phyloP scores from a whole-genome alignment of 1,140 invertebrate genomes.

The Coelopa frigida region DNA sequence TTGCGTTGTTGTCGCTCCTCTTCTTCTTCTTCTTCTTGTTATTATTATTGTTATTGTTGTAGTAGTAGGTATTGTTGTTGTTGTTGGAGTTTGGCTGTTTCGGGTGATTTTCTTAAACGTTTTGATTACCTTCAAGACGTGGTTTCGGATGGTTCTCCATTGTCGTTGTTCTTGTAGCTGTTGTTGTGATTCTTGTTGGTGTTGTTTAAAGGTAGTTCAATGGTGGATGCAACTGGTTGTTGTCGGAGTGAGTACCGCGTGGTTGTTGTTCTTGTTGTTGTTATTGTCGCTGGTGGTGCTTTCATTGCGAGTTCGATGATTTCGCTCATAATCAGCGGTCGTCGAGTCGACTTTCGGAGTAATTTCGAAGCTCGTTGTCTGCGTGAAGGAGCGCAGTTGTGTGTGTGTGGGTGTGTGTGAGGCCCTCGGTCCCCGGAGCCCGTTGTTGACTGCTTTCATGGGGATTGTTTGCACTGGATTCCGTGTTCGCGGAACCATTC shows the following conservation, averaged over 20 bases:
- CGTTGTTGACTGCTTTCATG: background rate
- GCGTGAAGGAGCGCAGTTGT: background rate
- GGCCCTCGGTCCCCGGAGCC: too few species aligned
- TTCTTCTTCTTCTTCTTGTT: slow-evolving; percentile 1
- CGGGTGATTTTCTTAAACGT: too few species aligned
- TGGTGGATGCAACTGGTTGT: too few species aligned
- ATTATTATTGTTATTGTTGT: slow-evolving; percentile 17
- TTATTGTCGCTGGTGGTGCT: background rate
- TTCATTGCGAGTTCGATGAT: slow-evolving; percentile 2
- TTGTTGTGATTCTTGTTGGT: too few species aligned
- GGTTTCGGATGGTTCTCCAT: too few species aligned
- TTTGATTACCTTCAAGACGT: too few species aligned
- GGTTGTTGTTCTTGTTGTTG: slow-evolving; percentile 17
- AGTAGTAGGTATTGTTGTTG: background rate
- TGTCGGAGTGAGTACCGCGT: slow-evolving; percentile 6
- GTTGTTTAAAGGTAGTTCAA: too few species aligned
- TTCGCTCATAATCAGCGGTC: background rate
- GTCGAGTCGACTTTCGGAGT: too few species aligned
- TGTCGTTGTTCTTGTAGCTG: too few species aligned
- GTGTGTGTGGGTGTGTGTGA: background rate
- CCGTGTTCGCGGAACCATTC: too few species aligned
- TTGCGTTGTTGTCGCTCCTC: background rate
- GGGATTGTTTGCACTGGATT: background rate
- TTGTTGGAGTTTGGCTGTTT: background rate
- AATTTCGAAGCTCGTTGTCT: background rate